Conservation (phyloP, 2,797 vertebrate species). For the Hoplostethus atlanticus region DNA sequence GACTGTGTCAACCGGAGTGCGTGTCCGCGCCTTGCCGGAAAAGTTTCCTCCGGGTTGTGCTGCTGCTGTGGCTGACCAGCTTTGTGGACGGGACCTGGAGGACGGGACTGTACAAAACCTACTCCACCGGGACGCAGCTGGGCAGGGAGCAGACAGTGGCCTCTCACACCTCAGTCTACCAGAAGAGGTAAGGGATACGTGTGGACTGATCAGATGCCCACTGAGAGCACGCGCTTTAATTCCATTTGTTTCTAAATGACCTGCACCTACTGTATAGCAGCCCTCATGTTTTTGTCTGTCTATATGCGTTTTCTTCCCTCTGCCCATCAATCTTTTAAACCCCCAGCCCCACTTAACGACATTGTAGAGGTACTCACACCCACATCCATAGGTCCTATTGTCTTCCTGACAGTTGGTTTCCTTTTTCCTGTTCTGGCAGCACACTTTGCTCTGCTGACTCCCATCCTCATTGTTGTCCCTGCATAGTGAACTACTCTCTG, state of each 20-base stretch:
- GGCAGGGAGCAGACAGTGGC: conserved; percentile 69
- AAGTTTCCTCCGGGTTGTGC: conserved; percentile 73
- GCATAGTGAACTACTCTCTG: conserved; percentile 15
- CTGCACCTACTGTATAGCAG: no score
- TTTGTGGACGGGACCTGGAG: conserved; percentile 82
- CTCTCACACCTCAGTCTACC: conserved; percentile 76
- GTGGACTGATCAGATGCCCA: background rate
- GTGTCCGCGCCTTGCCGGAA: conserved; percentile 70
- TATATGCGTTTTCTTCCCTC: background rate
- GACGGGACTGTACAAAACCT: conserved; percentile 82
- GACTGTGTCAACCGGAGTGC: conserved; percentile 66
- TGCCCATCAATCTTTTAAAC: conserved; percentile 7
- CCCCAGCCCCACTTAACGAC: background rate
- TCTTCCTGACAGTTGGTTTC: conserved; percentile 78
- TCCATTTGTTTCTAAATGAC: no score
- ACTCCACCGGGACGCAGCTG: conserved; percentile 71
- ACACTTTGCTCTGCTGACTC: conserved; percentile 43
- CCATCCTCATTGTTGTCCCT: conserved; percentile 44
- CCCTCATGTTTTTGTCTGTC: no score
- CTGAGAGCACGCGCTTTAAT: no score
- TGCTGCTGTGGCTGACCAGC: conserved; percentile 75
- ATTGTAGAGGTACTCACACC: conserved; percentile 51
- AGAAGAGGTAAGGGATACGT: conserved; percentile 77
- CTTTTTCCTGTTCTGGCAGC: conserved; percentile 80
- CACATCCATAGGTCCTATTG: conserved; percentile 72